A percentile compares a stretch with the other conserved stretches of the same genome.
Evolutionary conservation across 2,797 vertebrate genomes (phyloP).

Genomic region (Dermochelys coriacea): DNA sequence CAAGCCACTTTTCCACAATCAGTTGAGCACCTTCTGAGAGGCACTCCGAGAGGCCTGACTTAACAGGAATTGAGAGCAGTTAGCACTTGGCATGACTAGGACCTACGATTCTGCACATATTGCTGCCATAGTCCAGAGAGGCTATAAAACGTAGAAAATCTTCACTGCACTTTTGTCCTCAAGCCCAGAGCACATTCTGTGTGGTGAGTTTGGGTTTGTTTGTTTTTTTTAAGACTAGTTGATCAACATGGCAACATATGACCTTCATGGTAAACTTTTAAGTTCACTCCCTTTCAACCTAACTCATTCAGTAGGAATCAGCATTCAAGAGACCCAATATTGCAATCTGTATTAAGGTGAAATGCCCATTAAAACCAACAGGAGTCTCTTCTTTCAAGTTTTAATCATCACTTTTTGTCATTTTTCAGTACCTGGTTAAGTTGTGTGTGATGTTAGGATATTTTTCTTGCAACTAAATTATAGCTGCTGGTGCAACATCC

Average conservation of each 20-base stretch:
- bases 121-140: not conserved
- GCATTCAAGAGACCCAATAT: not conserved
- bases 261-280: not conserved
- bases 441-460: fast-evolving
- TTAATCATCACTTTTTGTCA: fast-evolving
- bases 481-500: not conserved
- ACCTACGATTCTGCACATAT: not conserved
- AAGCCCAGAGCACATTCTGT: not conserved
- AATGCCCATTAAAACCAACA: not conserved
- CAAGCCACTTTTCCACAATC: not conserved
- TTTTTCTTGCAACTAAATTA: not conserved
- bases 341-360: not conserved
- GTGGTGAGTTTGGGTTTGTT: too few species aligned
- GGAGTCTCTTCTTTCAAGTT: not conserved
- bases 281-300: not conserved
- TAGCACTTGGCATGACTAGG: not conserved
- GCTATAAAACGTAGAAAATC: not conserved
- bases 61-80: not conserved
- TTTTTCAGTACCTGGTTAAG: not conserved
- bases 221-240: not conserved
- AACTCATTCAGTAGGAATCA: not conserved
- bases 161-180: not conserved
- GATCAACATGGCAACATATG: not conserved
- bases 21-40: not conserved
- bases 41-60: not conserved